Evolutionary conservation across 2,888 invertebrate species (phyloP).

Genomic region (Eutolmus rufibarbis): DNA sequence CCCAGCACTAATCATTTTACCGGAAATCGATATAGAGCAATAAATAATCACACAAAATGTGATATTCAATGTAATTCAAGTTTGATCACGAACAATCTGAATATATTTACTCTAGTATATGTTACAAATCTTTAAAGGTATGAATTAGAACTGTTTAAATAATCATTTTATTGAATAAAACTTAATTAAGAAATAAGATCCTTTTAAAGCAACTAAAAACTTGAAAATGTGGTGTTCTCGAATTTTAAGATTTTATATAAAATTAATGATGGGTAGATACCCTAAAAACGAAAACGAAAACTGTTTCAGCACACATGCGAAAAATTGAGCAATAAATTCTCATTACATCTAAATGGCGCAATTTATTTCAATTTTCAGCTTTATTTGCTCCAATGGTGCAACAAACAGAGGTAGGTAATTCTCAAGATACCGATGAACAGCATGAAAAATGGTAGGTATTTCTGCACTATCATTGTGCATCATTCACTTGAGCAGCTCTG

Average conservation of each 20-base stretch:
- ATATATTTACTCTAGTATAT: too few species aligned
- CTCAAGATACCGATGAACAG: not conserved
- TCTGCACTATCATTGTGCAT: conserved; percentile 6
- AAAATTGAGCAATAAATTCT: conserved; percentile 14
- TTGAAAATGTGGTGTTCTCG: not conserved
- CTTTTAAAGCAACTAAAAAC: not conserved
- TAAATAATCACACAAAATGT: too few species aligned
- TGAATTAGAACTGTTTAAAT: not conserved
- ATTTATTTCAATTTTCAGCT: conserved; percentile 31
- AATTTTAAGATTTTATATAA: not conserved
- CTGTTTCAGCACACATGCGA: not conserved
- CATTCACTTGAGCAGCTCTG: not conserved
- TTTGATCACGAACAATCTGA: too few species aligned
- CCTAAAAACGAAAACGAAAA: not conserved
- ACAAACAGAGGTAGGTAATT: conserved; percentile 11
- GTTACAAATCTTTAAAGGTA: not conserved
- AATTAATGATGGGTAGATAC: not conserved
- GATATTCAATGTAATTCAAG: too few species aligned
- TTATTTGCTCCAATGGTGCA: conserved; percentile 30
- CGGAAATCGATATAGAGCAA: too few species aligned
- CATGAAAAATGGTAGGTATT: not conserved
- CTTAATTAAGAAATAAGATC: not conserved
- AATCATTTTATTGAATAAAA: not conserved
- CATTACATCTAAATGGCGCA: conserved; percentile 18
- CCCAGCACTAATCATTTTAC: too few species aligned